Evolutionary conservation across 2,888 invertebrate species (phyloP).

Genomic region (Troides aeacus): DNA sequence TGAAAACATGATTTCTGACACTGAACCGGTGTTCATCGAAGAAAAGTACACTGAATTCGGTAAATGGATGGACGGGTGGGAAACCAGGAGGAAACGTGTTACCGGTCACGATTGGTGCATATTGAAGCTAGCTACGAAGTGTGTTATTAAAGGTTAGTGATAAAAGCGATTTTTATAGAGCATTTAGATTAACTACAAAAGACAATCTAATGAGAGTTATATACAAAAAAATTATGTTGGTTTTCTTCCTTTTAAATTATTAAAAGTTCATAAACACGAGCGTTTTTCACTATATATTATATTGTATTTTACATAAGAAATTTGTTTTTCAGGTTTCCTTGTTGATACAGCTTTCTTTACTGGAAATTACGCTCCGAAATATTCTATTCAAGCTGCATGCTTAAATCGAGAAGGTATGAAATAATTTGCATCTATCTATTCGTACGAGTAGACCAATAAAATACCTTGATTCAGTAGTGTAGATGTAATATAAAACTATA

Average conservation of each 20-base stretch:
- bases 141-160: constrained; percentile 70
- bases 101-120: constrained; percentile 83
- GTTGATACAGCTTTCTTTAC: constrained; percentile 83
- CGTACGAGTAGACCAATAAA: not conserved
- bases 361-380: constrained; percentile 82
- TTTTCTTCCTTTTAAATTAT: too few relatives aligned
- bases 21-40: constrained; percentile 77
- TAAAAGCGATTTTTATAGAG: constrained; percentile 9
- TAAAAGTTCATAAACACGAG: too few relatives aligned
- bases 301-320: not conserved
- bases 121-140: constrained; percentile 77
- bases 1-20: constrained; percentile 78
- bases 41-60: constrained; percentile 81
- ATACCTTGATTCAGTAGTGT: not conserved
- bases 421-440: not conserved
- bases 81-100: constrained; percentile 80
- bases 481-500: not conserved
- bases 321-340: constrained; percentile 60
- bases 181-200: not conserved
- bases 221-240: too few relatives aligned
- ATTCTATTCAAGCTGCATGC: constrained; percentile 81
- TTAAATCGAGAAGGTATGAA: constrained; percentile 73
- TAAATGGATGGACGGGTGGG: constrained; percentile 87
- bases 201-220: too few relatives aligned
- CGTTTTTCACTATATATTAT: too few relatives aligned